Evolutionary conservation across 2,797 vertebrate species (phyloP).

Genomic region (Hoplostethus mediterraneus): DNA sequence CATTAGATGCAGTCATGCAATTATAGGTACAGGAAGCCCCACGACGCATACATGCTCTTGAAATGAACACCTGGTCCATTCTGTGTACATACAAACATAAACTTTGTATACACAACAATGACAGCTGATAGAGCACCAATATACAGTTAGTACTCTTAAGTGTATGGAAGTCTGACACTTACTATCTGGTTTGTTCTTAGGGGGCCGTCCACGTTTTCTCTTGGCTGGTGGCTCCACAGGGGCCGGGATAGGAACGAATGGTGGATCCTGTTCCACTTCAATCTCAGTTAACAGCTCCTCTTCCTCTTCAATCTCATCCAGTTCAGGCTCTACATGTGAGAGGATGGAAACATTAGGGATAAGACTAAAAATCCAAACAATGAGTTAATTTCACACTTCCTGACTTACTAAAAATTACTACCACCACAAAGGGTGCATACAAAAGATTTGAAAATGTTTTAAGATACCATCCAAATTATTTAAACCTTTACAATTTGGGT

Average conservation of each 20-base stretch:
- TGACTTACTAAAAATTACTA: background rate
- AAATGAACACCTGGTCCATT: too few relatives aligned
- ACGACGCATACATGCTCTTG: too few relatives aligned
- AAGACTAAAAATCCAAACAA: background rate
- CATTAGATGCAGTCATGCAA: too few relatives aligned
- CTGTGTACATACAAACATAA: too few relatives aligned
- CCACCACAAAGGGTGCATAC: too few relatives aligned
- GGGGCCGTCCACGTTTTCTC: constrained; percentile 96
- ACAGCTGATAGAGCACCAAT: too few relatives aligned
- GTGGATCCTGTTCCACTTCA: constrained; percentile 84
- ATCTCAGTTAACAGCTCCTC: constrained; percentile 89
- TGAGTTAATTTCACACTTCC: too few relatives aligned
- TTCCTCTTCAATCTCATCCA: constrained; percentile 93
- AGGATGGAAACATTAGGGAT: background rate
- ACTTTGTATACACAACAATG: too few relatives aligned
- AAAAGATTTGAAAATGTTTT: too few relatives aligned
- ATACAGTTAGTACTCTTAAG: background rate
- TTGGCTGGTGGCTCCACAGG: constrained; percentile 91
- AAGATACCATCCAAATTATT: too few relatives aligned
- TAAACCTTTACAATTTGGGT: too few relatives aligned
- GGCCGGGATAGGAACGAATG: constrained; percentile 83
- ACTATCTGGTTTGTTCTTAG: constrained; percentile 86
- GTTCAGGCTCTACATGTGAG: constrained; percentile 87
- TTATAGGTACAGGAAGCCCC: too few relatives aligned
- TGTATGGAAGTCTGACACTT: constrained; percentile 43